Conservation (phyloP, 2,113 vertebrate species). For the Salvelinus namaycush region DNA sequence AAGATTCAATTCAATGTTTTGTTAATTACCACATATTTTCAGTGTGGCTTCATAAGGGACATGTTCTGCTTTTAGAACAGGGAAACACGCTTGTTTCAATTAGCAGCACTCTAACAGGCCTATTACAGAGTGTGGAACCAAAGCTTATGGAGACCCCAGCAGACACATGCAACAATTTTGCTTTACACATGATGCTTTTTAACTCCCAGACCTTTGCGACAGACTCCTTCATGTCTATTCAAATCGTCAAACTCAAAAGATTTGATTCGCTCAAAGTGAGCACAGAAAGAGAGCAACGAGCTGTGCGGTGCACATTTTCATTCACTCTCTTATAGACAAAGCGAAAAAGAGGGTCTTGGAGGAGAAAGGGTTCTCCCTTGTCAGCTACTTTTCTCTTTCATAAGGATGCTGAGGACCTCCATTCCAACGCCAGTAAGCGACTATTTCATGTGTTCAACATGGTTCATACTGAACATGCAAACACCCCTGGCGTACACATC, state of each 20-base stretch:
- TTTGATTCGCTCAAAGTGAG: conserved; percentile 51
- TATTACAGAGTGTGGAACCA: conserved; percentile 10
- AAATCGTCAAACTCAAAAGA: conserved; percentile 42
- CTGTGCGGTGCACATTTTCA: conserved; percentile 46
- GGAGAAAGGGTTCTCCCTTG: conserved; percentile 46
- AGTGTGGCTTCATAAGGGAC: not conserved
- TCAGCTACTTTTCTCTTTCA: conserved; percentile 66
- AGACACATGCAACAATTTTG: conserved; percentile 48
- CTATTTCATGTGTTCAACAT: conserved; percentile 70
- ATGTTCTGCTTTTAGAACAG: not conserved
- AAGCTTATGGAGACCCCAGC: conserved; percentile 29
- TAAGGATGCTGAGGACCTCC: conserved; percentile 52
- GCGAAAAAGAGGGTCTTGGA: conserved; percentile 25
- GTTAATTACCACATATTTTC: not conserved
- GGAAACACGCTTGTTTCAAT: conserved; percentile 19
- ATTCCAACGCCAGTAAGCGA: conserved; percentile 46
- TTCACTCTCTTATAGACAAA: conserved; percentile 50
- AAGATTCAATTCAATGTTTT: not conserved
- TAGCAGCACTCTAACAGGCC: conserved; percentile 35
- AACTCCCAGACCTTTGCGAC: conserved; percentile 41
- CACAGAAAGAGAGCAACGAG: conserved; percentile 44
- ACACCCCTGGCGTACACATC: conserved; percentile 68
- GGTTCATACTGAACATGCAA: conserved; percentile 69
- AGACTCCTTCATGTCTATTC: conserved; percentile 51
- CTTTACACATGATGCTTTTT: conserved; percentile 43